Base-by-base conservation (phyloP, 2,797 vertebrate species). In the Enoplosus armatus region DNA sequence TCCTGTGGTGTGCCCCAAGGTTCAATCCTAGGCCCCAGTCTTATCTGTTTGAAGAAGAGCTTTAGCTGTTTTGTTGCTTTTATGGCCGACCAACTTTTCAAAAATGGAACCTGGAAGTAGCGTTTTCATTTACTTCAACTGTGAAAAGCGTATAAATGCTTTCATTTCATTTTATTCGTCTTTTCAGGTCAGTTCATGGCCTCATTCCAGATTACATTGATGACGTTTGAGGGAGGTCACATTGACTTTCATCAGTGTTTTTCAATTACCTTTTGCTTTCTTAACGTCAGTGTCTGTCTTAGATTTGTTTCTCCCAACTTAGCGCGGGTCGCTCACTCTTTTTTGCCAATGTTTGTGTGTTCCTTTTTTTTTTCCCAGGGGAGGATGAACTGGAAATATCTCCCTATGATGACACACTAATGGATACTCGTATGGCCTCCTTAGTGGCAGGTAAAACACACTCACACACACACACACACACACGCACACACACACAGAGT, bases 331-430 rank as follows among this genome's bases (percentile, higher is more conserved):
- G 29, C 16, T 53, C 5, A 41, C 31, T 15, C 16, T n/a, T 67
- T n/a, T 92, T 68, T 65, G 7, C 22, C 15, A 54, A 39, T 67
- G 41, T 78, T 33, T 71, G 0, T 67, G 16, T 77, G 53, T 58
- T 50, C 12, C 12, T 54, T 85, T 63, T 79, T 14, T 67, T 85
- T 63, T 79, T 14, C 66, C 29, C 90, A 98, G 97, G 94, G 87
- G 96, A 97, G 82, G 96, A 97, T 55, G 96, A 95, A 77, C 91
- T 96, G 87, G 97, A 97, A 86, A 81, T 94, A 12, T 98, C 97
- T 77, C 98, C 98, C 0, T 98, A 98, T 78, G 96, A 97, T 53
- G 96, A 97, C 86, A 89, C 94, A 86, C 94, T 94, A 72, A 93
- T 94, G 76, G 96, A 98, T 81, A 93, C 92, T 71, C 96, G 94